These are phyloP conservation scores for Ceratina japonica DNA, from an alignment of 1,140 invertebrate genomes.

Conservation along the genomic window DNA sequence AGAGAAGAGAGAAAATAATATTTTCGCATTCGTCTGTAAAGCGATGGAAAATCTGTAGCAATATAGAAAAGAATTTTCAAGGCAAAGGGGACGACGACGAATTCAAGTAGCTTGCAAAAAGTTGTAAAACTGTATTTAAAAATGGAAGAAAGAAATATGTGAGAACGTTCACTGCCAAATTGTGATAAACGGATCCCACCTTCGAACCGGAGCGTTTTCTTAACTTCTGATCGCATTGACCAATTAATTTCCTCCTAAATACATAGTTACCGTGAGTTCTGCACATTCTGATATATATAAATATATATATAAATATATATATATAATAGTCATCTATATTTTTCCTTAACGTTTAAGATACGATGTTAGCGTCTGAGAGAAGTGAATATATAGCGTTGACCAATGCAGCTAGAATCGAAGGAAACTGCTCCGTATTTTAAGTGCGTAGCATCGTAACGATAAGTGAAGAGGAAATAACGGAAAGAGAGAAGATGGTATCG, in stretches of 20 bases:
- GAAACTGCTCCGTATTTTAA: conserved; percentile 67
- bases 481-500: conserved; percentile 52
- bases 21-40: conserved; percentile 59
- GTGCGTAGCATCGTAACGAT: conserved; percentile 62
- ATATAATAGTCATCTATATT: conserved; percentile 62
- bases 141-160: conserved; percentile 40
- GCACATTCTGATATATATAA: conserved; percentile 40
- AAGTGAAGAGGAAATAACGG: conserved; percentile 46
- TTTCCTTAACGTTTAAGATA: conserved; percentile 56
- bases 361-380: conserved; percentile 37
- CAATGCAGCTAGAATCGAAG: conserved; percentile 66
- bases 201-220: conserved; percentile 67
- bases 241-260: conserved; percentile 57
- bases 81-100: neutral
- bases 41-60: conserved; percentile 32
- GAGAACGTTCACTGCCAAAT: conserved; percentile 77
- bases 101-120: conserved; percentile 46
- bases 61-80: conserved; percentile 23
- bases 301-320: conserved; percentile 25
- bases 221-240: conserved; percentile 67
- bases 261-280: conserved; percentile 61
- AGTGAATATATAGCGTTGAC: conserved; percentile 57
- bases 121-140: conserved; percentile 63
- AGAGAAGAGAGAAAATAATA: conserved; percentile 40
- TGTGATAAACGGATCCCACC: conserved; percentile 76